Percentiles rank a stretch among this genome's conserved stretches.
Evolutionary conservation across 2,113 vertebrate species (phyloP).

Genomic region (Oncorhynchus mykiss): DNA sequence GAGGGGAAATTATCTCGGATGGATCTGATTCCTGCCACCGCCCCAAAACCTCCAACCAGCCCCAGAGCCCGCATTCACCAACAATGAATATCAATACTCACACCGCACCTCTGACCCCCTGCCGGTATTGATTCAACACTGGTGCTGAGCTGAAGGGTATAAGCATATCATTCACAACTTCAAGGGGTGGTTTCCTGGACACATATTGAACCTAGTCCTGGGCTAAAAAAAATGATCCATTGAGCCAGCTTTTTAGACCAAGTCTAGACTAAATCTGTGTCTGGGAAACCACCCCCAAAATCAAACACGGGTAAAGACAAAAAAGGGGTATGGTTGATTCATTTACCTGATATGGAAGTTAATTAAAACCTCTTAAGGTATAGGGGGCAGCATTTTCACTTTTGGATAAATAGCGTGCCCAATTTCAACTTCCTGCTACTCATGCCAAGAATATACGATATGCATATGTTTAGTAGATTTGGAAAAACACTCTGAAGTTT

Average conservation of each 20-base stretch:
- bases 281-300: not conserved
- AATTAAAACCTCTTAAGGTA: no score
- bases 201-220: no score
- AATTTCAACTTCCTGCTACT: no score
- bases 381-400: no score
- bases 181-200: no score
- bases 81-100: not conserved
- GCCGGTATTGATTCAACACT: not conserved
- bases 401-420: no score
- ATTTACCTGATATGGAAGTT: not conserved
- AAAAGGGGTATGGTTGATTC: not conserved
- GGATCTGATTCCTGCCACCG: slow-evolving; percentile 15
- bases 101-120: not conserved
- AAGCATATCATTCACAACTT: not conserved
- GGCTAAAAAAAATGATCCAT: no score
- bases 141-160: not conserved
- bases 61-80: not conserved
- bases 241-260: no score
- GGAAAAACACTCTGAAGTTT: no score
- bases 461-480: no score
- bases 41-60: slow-evolving; percentile 7
- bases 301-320: not conserved
- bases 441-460: no score
- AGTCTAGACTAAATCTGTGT: no score
- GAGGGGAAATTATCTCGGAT: slow-evolving; percentile 18